Percentiles rank a stretch among this genome's conserved stretches.
These are phyloP conservation scores for Octodonta nipae DNA, from an alignment of 2,888 invertebrate genomes.

Conservation along the genomic window DNA sequence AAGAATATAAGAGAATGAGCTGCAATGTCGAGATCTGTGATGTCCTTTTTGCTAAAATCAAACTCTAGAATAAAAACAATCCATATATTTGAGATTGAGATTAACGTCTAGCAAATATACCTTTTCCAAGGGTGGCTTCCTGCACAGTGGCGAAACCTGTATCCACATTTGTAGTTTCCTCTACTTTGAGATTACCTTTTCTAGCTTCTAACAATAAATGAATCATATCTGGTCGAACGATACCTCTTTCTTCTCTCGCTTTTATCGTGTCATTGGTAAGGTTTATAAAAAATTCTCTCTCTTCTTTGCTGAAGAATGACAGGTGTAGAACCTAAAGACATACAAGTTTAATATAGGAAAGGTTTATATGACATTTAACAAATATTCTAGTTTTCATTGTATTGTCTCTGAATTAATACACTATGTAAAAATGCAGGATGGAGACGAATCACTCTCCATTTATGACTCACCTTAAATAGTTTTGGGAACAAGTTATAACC, in stretches of 20 bases:
- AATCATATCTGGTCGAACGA: slow-evolving; percentile 45
- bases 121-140: slow-evolving; percentile 16
- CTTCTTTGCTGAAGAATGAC: slow-evolving; percentile 33
- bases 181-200: slow-evolving; percentile 16
- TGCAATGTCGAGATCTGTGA: neutral
- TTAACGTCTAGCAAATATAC: no score
- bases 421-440: no score
- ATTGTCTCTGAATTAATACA: no score
- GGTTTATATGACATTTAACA: neutral
- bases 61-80: no score
- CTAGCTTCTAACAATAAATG: slow-evolving; percentile 41
- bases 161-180: slow-evolving; percentile 13
- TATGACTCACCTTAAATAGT: no score
- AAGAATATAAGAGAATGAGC: neutral
- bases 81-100: no score
- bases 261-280: slow-evolving; percentile 33
- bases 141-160: slow-evolving; percentile 20
- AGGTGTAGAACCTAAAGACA: neutral
- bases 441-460: no score
- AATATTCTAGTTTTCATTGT: no score
- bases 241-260: slow-evolving; percentile 35
- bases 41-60: neutral
- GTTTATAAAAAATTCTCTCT: slow-evolving; percentile 27
- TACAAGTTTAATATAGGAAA: neutral
- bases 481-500: no score